Percentiles rank a stretch among this genome's conserved stretches.
These are phyloP conservation scores for Liolophura sinensis DNA, from an alignment of 1,140 invertebrate genomes.

Conservation along the genomic window DNA sequence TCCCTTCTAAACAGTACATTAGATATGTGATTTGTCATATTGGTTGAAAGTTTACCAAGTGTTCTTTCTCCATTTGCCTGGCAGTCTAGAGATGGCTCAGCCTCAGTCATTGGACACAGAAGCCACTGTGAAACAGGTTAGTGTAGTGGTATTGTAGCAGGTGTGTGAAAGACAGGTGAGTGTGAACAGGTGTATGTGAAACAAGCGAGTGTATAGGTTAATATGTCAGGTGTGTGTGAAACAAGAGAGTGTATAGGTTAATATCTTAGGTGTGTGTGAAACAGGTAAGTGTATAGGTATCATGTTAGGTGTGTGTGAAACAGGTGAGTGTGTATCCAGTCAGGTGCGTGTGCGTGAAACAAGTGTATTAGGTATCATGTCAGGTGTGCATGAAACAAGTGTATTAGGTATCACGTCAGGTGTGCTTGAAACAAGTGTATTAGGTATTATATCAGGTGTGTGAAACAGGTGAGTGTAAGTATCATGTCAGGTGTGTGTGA, in stretches of 20 bases:
- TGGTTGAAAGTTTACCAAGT: too few relatives aligned
- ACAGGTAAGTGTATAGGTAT: background rate
- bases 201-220: background rate
- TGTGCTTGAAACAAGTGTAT: conserved; percentile 24
- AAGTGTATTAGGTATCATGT: conserved; percentile 7
- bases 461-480: too few relatives aligned
- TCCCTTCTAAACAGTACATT: too few relatives aligned
- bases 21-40: too few relatives aligned
- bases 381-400: too few relatives aligned
- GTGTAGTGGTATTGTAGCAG: background rate
- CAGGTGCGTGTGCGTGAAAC: too few relatives aligned
- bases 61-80: too few relatives aligned
- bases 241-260: background rate
- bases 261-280: background rate
- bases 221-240: background rate
- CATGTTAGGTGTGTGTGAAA: background rate
- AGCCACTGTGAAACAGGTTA: conserved; percentile 27
- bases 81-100: background rate
- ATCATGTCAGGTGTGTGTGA: too few relatives aligned
- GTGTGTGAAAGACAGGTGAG: too few relatives aligned
- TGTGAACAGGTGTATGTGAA: too few relatives aligned
- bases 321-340: too few relatives aligned
- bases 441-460: background rate
- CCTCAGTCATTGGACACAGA: conserved; percentile 19
- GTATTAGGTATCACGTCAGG: too few relatives aligned